Conservation (phyloP, 2,113 vertebrate species). For the Campylomormyrus tamandua region DNA sequence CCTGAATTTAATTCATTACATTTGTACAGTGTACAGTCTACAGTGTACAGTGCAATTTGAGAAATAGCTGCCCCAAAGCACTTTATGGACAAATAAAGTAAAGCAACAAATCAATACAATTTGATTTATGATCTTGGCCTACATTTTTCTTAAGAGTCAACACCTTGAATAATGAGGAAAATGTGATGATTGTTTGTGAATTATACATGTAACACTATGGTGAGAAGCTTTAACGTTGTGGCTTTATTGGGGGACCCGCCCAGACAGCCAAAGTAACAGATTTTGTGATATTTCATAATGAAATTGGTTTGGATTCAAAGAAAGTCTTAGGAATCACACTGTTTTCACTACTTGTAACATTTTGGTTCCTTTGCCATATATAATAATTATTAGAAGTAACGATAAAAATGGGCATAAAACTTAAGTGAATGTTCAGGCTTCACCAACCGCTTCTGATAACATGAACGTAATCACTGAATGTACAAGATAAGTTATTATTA, state of each 20-base stretch:
- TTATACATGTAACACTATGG: neutral
- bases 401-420: constrained; percentile 52
- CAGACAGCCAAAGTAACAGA: constrained; percentile 27
- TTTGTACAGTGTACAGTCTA: neutral
- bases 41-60: neutral
- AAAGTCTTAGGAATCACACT: constrained; percentile 42
- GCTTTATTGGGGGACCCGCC: neutral
- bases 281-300: constrained; percentile 41
- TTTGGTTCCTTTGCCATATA: constrained; percentile 53
- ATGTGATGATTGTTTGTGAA: neutral
- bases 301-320: constrained; percentile 24
- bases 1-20: constrained; percentile 5
- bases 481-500: constrained; percentile 75
- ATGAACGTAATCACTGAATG: constrained; percentile 76
- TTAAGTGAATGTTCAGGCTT: constrained; percentile 72
- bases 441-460: constrained; percentile 70
- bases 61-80: neutral
- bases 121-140: neutral
- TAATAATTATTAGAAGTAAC: constrained; percentile 50
- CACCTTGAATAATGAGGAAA: neutral
- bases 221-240: neutral
- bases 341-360: constrained; percentile 45
- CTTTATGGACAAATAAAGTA: neutral
- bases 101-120: neutral
- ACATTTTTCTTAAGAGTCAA: neutral